phyloP scores from a whole-genome alignment of 2,113 vertebrate species.

The Symphodus melops region DNA sequence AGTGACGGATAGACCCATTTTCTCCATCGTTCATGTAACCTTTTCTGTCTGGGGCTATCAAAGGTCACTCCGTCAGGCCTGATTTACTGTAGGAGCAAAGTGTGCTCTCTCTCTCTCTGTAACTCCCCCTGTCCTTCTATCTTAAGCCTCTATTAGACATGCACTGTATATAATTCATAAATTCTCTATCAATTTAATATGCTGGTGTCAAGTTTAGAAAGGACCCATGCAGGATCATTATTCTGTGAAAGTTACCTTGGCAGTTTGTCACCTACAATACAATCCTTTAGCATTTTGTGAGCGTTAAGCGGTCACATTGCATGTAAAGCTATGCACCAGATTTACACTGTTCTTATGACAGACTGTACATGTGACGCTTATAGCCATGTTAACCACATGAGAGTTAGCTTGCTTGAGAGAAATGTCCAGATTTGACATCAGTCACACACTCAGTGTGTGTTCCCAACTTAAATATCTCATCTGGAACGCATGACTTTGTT shows the following conservation, averaged over 20 bases:
- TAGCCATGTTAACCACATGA: background rate
- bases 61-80: slow-evolving; percentile 75
- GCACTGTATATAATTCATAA: slow-evolving; percentile 16
- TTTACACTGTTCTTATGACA: background rate
- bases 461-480: background rate
- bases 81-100: slow-evolving; percentile 65
- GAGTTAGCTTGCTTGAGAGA: background rate
- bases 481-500: too few relatives aligned
- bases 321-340: background rate
- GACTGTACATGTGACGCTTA: background rate
- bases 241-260: background rate
- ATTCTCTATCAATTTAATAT: slow-evolving; percentile 17
- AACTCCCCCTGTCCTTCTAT: slow-evolving; percentile 25
- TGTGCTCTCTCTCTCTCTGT: slow-evolving; percentile 4
- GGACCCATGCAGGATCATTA: background rate
- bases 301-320: background rate
- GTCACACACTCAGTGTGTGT: background rate
- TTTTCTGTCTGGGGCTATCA: slow-evolving; percentile 75
- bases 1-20: slow-evolving; percentile 75
- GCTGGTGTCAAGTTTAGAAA: slow-evolving; percentile 25
- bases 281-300: slow-evolving; percentile 3
- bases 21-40: slow-evolving; percentile 66
- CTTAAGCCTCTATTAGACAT: slow-evolving; percentile 14
- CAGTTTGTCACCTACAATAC: background rate
- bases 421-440: background rate